These are phyloP conservation scores for Drosophila fuyamai DNA, from an alignment of 1,140 invertebrate species.

Conservation along the genomic window DNA sequence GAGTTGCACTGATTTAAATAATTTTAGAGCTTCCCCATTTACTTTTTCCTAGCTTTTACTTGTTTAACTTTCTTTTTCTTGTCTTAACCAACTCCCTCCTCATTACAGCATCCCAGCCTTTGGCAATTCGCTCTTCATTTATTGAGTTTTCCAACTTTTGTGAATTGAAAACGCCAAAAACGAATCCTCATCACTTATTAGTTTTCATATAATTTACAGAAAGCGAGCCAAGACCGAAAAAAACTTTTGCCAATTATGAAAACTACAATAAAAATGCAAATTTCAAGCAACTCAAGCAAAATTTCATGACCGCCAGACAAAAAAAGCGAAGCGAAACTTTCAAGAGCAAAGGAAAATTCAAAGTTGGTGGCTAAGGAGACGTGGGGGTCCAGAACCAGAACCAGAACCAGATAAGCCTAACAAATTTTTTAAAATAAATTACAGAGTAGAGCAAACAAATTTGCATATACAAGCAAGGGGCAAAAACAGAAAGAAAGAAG, in stretches of 20 bases:
- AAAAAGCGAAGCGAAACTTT: slow-evolving; percentile 33
- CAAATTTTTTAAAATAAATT: slow-evolving; percentile 83
- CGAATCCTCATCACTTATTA: slow-evolving; percentile 69
- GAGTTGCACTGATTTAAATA: too few species aligned
- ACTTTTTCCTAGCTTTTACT: background rate
- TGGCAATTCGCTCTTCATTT: slow-evolving; percentile 24
- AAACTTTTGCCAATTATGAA: slow-evolving; percentile 76
- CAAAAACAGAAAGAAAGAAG: slow-evolving; percentile 35
- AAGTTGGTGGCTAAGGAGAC: slow-evolving; percentile 25
- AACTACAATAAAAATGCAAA: slow-evolving; percentile 78
- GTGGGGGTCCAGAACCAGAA: slow-evolving; percentile 24
- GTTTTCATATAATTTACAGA: slow-evolving; percentile 71
- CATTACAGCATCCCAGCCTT: slow-evolving; percentile 10
- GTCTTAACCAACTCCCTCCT: slow-evolving; percentile 5
- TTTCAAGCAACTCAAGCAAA: slow-evolving; percentile 63
- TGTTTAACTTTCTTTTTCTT: slow-evolving; percentile 8
- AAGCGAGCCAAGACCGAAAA: slow-evolving; percentile 46
- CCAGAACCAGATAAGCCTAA: slow-evolving; percentile 74
- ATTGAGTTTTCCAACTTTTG: slow-evolving; percentile 48
- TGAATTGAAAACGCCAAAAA: slow-evolving; percentile 43
- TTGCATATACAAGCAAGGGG: slow-evolving; percentile 68
- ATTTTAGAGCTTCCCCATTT: background rate
- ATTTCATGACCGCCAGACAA: slow-evolving; percentile 57
- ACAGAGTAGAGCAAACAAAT: slow-evolving; percentile 82
- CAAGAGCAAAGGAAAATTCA: slow-evolving; percentile 35